A percentile compares a stretch with the other conserved stretches of the same genome.
Evolutionary conservation across 2,797 vertebrate species (phyloP).

Genomic region (Phalanger gymnotis): DNA sequence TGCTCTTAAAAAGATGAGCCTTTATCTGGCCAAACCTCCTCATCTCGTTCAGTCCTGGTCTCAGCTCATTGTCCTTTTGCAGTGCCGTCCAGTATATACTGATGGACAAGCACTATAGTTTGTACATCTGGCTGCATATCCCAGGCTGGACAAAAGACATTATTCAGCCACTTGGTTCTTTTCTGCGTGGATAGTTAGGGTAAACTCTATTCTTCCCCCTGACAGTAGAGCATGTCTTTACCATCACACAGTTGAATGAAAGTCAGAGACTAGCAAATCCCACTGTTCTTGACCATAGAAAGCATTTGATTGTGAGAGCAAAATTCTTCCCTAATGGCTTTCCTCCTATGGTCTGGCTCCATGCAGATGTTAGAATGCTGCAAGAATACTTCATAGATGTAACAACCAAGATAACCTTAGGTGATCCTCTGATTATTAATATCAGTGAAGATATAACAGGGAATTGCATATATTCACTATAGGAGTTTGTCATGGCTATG

Average conservation of each 20-base stretch:
- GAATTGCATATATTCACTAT: not conserved
- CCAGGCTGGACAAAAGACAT: not conserved
- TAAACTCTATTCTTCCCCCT: not conserved
- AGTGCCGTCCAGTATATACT: not conserved
- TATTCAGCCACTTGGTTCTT: not conserved
- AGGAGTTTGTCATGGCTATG: not conserved
- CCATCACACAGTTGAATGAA: not conserved
- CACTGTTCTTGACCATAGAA: not conserved
- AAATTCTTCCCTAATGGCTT: not conserved
- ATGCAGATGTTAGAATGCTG: not conserved
- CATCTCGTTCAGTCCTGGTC: not conserved
- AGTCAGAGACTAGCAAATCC: not conserved
- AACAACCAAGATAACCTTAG: not conserved
- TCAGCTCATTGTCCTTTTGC: not conserved
- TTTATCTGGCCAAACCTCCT: not conserved
- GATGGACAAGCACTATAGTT: not conserved
- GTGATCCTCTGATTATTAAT: not conserved
- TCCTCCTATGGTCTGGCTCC: not conserved
- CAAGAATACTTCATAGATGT: not conserved
- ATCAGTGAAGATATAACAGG: not conserved
- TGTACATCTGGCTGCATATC: not conserved
- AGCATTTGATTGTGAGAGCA: not conserved
- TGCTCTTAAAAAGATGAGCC: not conserved
- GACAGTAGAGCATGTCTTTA: not conserved
- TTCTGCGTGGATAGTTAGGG: not conserved